Conservation (phyloP, 2,888 invertebrate species). For the Cenopis cana region DNA sequence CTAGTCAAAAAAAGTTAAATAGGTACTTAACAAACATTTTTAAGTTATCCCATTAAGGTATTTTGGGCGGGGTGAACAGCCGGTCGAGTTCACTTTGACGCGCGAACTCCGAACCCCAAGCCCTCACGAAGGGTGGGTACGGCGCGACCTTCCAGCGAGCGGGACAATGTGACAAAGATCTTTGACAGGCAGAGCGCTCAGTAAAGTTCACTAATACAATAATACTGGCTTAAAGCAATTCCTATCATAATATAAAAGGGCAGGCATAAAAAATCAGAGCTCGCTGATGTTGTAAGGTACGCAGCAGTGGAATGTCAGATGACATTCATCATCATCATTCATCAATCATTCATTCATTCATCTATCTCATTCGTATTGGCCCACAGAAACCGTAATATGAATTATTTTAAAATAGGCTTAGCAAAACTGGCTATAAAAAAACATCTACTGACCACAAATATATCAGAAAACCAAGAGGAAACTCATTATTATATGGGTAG, state of each 20-base stretch:
- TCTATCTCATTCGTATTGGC: too few species aligned
- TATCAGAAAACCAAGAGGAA: too few species aligned
- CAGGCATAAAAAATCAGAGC: too few species aligned
- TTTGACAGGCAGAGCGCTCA: slow-evolving; percentile 3
- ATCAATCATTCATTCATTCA: too few species aligned
- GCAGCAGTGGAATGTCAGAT: too few species aligned
- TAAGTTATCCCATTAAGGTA: slow-evolving; percentile 9
- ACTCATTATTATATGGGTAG: too few species aligned
- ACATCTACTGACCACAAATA: too few species aligned
- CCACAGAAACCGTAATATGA: too few species aligned
- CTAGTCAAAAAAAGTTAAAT: not conserved
- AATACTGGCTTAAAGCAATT: not conserved
- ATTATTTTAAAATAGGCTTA: too few species aligned
- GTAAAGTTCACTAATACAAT: not conserved
- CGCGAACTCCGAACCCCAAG: slow-evolving; percentile 27
- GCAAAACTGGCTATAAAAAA: too few species aligned
- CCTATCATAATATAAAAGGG: not conserved
- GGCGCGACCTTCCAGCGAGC: slow-evolving; percentile 23
- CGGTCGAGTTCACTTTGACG: slow-evolving; percentile 40
- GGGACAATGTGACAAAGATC: slow-evolving; percentile 8
- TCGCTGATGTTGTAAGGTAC: too few species aligned
- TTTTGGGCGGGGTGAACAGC: slow-evolving; percentile 23
- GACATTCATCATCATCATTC: too few species aligned
- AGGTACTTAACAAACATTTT: slow-evolving; percentile 4
- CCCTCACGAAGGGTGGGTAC: slow-evolving; percentile 33